Conservation (phyloP, 2,797 vertebrate species). For the Chaenodraco wilsoni region DNA sequence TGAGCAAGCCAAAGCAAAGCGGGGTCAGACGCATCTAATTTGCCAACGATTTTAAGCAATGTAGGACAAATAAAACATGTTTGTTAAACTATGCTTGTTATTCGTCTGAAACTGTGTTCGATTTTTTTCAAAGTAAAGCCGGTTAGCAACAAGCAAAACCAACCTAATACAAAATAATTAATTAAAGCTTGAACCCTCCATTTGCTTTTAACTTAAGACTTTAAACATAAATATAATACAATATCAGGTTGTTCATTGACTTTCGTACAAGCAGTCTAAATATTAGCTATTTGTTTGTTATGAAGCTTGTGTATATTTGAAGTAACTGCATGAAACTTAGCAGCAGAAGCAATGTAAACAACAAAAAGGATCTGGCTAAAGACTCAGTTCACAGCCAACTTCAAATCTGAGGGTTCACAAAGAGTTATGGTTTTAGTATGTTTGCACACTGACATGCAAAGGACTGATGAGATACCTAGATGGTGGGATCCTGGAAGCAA, state of each 20-base stretch:
- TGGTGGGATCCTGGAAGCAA: conserved; percentile 86
- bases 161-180: background rate
- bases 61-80: background rate
- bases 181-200: background rate
- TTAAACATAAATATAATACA: background rate
- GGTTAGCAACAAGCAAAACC: conserved; percentile 21
- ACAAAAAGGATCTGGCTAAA: background rate
- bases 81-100: background rate
- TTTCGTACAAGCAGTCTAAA: background rate
- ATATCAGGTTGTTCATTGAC: conserved; percentile 2
- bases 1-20: conserved; percentile 10
- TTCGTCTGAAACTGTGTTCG: conserved; percentile 7
- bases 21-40: background rate
- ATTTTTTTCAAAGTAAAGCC: background rate
- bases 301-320: background rate
- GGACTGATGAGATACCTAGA: conserved; percentile 89
- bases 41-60: background rate
- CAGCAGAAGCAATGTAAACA: background rate
- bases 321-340: background rate
- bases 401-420: conserved; percentile 9
- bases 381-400: background rate
- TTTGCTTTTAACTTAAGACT: background rate
- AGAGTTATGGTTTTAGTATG: conserved; percentile 53
- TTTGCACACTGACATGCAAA: conserved; percentile 63
- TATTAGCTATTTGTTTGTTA: background rate